These are phyloP conservation scores for Hermodice carunculata DNA, from an alignment of 2,888 invertebrate genomes.

Conservation along the genomic window DNA sequence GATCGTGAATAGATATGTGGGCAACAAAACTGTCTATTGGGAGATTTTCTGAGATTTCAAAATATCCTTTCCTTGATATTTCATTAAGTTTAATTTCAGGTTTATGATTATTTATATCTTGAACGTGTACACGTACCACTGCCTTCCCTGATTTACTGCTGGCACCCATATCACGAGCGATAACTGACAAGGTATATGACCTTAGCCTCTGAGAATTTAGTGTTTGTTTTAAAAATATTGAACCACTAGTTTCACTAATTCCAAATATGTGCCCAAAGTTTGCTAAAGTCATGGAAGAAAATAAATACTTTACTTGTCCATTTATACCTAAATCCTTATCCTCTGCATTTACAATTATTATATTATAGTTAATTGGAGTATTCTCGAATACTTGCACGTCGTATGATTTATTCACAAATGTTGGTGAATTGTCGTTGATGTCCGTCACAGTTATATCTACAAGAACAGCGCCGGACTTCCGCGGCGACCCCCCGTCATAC, in stretches of 20 bases:
- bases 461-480: constrained; percentile 58
- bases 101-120: constrained; percentile 21
- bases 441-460: constrained; percentile 57
- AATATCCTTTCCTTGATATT: constrained; percentile 19
- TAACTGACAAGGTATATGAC: constrained; percentile 22
- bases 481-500: constrained; percentile 8
- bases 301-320: constrained; percentile 17
- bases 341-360: constrained; percentile 12
- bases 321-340: constrained; percentile 23
- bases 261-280: constrained; percentile 3
- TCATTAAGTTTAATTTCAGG: constrained; percentile 24
- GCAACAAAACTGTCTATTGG: constrained; percentile 17
- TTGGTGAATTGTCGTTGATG: constrained; percentile 83
- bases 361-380: constrained; percentile 78
- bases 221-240: constrained; percentile 1
- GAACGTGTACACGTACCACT: constrained; percentile 26
- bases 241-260: constrained; percentile 14
- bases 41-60: constrained; percentile 32
- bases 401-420: constrained; percentile 91
- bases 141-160: constrained; percentile 10
- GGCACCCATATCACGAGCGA: constrained; percentile 24
- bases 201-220: constrained; percentile 13
- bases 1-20: constrained; percentile 22
- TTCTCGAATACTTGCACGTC: constrained; percentile 88
- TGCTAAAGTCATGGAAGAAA: not conserved